Evolutionary conservation across 2,113 vertebrate species (phyloP).

Genomic region (Melanerpes formicivorus): DNA sequence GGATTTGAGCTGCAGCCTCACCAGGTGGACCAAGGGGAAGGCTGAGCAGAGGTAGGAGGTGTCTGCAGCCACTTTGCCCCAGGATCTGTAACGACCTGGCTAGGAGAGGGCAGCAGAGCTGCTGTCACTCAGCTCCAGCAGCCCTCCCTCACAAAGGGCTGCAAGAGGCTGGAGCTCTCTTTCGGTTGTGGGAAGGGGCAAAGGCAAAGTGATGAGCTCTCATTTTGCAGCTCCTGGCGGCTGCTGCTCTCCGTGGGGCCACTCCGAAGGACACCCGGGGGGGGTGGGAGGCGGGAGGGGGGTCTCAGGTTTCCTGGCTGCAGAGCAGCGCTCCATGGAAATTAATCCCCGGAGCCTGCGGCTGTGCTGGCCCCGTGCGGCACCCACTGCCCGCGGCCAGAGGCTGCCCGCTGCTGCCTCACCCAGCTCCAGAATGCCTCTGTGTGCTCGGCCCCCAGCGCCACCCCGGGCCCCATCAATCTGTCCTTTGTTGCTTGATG

Average conservation of each 20-base stretch:
- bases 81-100: not conserved
- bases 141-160: rapidly evolving
- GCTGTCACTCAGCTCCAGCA: not conserved
- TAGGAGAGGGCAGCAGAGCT: not conserved
- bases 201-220: not conserved
- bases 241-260: not conserved
- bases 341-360: rapidly evolving
- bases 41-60: rapidly evolving
- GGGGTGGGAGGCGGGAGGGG: no score
- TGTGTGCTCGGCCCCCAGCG: not conserved
- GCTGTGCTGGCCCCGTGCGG: not conserved
- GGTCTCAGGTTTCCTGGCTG: not conserved
- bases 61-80: rapidly evolving
- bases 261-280: not conserved
- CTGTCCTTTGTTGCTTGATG: not conserved
- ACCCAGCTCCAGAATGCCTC: not conserved
- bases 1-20: no score
- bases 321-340: rapidly evolving
- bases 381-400: not conserved
- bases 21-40: not conserved
- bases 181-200: no score
- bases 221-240: rapidly evolving
- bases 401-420: not conserved
- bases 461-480: not conserved
- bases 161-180: not conserved